A percentile compares a stretch with the other conserved stretches of the same genome.
These are phyloP conservation scores for Miniopterus natalensis DNA, from an alignment of 2,113 vertebrate species.

Conservation along the genomic window DNA sequence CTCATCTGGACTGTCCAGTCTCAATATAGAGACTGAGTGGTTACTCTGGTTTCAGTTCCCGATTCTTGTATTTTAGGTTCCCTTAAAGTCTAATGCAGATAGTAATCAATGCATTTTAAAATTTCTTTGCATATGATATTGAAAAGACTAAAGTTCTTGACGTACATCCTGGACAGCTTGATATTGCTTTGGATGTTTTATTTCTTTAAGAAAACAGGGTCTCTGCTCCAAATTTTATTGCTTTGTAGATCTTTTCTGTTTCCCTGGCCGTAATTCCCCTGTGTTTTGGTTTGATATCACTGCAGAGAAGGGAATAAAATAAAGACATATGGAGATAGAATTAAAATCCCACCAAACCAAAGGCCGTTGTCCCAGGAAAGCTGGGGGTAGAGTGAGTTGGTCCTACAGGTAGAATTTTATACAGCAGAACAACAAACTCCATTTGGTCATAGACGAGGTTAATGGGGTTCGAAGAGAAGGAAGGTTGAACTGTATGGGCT, in stretches of 20 bases:
- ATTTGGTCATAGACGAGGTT: too few species aligned
- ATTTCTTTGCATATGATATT: neutral
- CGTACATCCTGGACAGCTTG: neutral
- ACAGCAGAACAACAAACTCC: too few species aligned
- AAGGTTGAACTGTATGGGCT: neutral
- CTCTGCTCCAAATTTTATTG: neutral
- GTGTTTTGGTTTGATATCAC: constrained; percentile 12
- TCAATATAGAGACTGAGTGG: neutral
- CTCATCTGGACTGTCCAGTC: too few species aligned
- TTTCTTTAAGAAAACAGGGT: neutral
- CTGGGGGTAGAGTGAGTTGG: neutral
- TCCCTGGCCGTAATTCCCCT: neutral
- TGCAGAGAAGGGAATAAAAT: neutral
- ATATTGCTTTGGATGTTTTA: neutral
- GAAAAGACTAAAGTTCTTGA: neutral
- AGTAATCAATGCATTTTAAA: neutral
- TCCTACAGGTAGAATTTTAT: neutral
- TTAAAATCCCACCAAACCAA: neutral
- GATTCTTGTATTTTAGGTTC: neutral
- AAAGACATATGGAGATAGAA: neutral
- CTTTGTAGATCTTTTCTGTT: constrained; percentile 1
- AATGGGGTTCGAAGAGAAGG: neutral
- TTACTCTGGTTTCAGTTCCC: neutral
- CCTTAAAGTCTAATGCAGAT: neutral
- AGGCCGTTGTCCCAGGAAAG: neutral